A percentile compares a stretch with the other conserved stretches of the same genome.
phyloP scores from a whole-genome alignment of 2,888 invertebrate species.

The Vesta saturnalis region DNA sequence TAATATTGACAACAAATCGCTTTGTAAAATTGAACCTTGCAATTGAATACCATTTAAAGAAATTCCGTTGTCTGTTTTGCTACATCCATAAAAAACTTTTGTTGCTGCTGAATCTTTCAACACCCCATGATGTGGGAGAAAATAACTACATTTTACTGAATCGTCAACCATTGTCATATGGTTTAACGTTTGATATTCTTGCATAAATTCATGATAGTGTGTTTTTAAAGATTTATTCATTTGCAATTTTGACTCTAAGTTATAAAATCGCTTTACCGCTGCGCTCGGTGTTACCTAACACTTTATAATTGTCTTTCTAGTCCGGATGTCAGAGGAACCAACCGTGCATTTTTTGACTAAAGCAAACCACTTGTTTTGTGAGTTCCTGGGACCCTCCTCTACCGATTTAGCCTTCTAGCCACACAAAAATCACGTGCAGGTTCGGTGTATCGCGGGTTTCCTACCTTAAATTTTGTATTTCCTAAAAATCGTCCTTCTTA shows the following conservation, averaged over 20 bases:
- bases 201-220: too few species aligned
- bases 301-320: neutral
- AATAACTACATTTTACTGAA: neutral
- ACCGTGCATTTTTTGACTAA: too few species aligned
- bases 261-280: neutral
- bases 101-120: neutral
- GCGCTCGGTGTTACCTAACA: neutral
- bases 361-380: too few species aligned
- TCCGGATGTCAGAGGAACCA: too few species aligned
- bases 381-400: too few species aligned
- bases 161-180: neutral
- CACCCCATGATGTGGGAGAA: too few species aligned
- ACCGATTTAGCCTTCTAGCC: too few species aligned
- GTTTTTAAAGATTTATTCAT: neutral
- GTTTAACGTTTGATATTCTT: neutral
- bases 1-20: neutral
- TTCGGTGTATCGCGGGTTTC: too few species aligned
- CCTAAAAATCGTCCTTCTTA: too few species aligned
- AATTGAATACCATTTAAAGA: neutral
- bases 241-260: neutral
- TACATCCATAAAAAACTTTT: neutral
- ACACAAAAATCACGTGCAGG: too few species aligned
- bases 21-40: too few species aligned
- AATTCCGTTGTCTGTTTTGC: neutral
- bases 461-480: too few species aligned